Evolutionary conservation across 2,113 vertebrate species (phyloP).

Genomic region (Lates calcarifer): DNA sequence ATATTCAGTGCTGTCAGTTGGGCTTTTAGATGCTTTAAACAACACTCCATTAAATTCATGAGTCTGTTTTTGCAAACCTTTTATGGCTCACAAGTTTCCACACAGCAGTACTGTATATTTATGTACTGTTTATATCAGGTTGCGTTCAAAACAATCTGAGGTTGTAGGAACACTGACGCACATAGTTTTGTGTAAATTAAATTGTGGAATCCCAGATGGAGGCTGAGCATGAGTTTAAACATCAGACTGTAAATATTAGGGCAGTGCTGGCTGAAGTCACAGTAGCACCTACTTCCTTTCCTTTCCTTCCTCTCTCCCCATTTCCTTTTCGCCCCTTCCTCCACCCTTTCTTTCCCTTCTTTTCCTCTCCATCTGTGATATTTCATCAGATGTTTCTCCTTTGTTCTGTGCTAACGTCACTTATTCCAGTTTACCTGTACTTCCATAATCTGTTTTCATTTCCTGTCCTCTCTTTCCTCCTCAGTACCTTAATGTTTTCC

Average conservation of each 20-base stretch:
- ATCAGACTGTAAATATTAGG: slow-evolving; percentile 52
- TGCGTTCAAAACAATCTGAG: slow-evolving; percentile 28
- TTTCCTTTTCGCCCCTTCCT: neutral
- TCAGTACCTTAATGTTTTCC: neutral
- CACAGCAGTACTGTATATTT: slow-evolving; percentile 30
- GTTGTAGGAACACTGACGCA: slow-evolving; percentile 3
- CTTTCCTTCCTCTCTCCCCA: neutral
- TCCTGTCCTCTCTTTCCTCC: neutral
- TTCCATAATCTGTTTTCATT: slow-evolving; percentile 2
- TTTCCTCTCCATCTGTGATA: neutral
- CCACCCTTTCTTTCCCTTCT: neutral
- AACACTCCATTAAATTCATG: slow-evolving; percentile 15
- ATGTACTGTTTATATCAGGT: slow-evolving; percentile 7
- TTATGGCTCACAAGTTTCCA: slow-evolving; percentile 2
- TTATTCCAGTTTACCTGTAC: neutral
- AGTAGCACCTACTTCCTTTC: neutral
- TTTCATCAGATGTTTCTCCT: neutral
- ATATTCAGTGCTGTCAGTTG: neutral
- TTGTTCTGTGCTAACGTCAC: neutral
- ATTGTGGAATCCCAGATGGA: slow-evolving; percentile 24
- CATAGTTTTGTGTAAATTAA: slow-evolving; percentile 40
- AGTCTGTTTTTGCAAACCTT: slow-evolving; percentile 6
- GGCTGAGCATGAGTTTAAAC: slow-evolving; percentile 34
- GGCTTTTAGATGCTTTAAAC: slow-evolving; percentile 25
- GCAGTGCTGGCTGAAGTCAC: neutral